Evolutionary conservation across 2,113 vertebrate genomes (phyloP), one percentile per base, ranked within the genome.

Genomic region (Sapajus apella): DNA sequence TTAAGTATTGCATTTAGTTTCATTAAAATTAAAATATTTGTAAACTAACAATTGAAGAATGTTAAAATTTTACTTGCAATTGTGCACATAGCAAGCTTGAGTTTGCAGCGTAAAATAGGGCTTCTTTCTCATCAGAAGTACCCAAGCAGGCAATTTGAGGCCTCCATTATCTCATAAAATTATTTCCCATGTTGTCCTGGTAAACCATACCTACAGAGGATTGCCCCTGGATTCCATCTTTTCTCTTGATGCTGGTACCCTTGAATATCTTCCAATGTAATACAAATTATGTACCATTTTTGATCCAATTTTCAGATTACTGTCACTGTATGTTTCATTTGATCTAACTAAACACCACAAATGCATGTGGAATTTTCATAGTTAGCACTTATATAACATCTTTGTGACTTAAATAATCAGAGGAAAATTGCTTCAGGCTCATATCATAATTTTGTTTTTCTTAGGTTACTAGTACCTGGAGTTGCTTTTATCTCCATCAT

Each of bases 381-480:
- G 64, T 17, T 32, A 35, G 40, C 76, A 17, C 58, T 88, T 73
- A 40, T 20, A 18, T 70, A 50, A 13, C 9, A 50, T 35, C 6
- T 50, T 72, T 61, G 43, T 37, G 37, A 50, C 92, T 81, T 82
- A n/a, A 25, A 50, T 90, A 79, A 86, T 27, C n/a, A 55, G 35
- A 52, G 64, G 35, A 43, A 82, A 14, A 47, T 27, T 7, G 35
- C 32, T 87, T 25, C 37, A 50, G 40, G 72, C 43, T 40, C 55
- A 4, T 0, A 14, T 81, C 50, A 68, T 20, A 18, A 43, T 68
- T 88, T 94, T 97, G 86, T 95, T 95, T 88, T 75, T 23, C 79
- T 95, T 96, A 99, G 99, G n/a, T 96, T 99, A 95, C 95, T 99
- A 20, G 68, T 99, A 61, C 98, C 99, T 92, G 98, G 98, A 94